Base-by-base conservation (phyloP, 2,113 vertebrate species). In the Capra hircus region DNA sequence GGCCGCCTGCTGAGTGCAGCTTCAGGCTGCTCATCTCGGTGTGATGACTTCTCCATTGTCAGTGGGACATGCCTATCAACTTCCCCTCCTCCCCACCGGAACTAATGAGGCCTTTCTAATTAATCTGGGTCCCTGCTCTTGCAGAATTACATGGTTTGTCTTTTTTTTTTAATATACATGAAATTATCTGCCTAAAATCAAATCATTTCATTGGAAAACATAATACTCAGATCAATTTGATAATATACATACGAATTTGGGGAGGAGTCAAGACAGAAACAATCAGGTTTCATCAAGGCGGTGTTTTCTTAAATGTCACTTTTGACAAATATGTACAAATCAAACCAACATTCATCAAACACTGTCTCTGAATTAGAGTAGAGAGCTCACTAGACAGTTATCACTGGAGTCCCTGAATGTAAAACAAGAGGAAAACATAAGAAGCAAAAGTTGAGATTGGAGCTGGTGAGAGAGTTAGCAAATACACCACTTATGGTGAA, bases 41-140 rank as follows among this genome's bases (percentile, higher is more conserved):
- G 11, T 19, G 62, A 36, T n/a, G 23, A 25, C 19, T 30, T 43
- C 78, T 87, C 6, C 2, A 16, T 5, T 25, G 15, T 67, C 74
- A 55, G 74, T 33, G 23, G 57, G 93, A 74, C 6, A 1, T 8
- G 86, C 74, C 74, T 59, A 62, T 71, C 28, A 80, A 48, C 4
- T 43, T 1, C 19, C 5, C 9, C 1, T 7, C 21, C 25, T 10
- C n/a, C 33, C n/a, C 81, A 16, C 23, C 7, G 52, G 33, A 95
- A 96, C 81, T 36, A 92, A 92, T 90, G 77, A 90, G 84, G 57
- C 53, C 57, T 94, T 92, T 88, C 97, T 97, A 92, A 96, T 97
- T 92, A 87, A 90, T 92, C 85, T 90, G 17, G 17, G 71, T 53
- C 28, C n/a, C 90, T 82, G 82, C 80, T 82, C 84, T 84, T n/a